phyloP scores from a whole-genome alignment of 2,797 vertebrate genomes.

The Myoxocephalus aenaeus region DNA sequence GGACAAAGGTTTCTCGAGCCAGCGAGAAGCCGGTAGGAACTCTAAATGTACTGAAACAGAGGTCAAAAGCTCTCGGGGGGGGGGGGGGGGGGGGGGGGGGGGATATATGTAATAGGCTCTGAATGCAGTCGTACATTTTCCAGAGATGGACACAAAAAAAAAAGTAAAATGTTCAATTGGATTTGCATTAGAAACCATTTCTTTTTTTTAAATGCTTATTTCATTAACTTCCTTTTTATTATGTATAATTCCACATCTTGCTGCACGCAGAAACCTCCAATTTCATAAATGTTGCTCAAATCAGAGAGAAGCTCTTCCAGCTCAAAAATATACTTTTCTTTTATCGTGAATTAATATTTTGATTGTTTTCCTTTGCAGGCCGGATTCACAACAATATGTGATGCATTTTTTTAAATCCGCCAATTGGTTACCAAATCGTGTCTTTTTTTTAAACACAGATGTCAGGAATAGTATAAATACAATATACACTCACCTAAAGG shows the following conservation, averaged over 20 bases:
- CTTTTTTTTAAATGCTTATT: too few relatives aligned
- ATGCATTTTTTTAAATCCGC: not conserved
- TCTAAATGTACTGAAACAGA: conserved; percentile 14
- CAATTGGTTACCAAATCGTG: not conserved
- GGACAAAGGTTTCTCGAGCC: conserved; percentile 56
- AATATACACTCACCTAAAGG: too few relatives aligned
- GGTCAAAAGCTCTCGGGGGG: conserved; percentile 18
- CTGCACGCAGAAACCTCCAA: too few relatives aligned
- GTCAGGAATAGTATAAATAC: not conserved
- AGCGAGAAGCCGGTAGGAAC: conserved; percentile 29
- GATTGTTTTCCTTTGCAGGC: not conserved
- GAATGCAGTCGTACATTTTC: not conserved
- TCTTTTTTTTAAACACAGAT: not conserved
- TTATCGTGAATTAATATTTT: not conserved
- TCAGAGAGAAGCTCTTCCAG: not conserved
- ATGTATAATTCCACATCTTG: too few relatives aligned
- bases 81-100: too few relatives aligned
- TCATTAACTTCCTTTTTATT: too few relatives aligned
- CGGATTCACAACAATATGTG: not conserved
- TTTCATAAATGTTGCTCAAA: too few relatives aligned
- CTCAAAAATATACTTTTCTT: too few relatives aligned
- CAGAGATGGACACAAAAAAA: too few relatives aligned
- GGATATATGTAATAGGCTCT: conserved; percentile 6
- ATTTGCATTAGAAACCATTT: not conserved
- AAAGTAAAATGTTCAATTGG: too few relatives aligned